A percentile compares a stretch with the other conserved stretches of the same genome.
phyloP scores from a whole-genome alignment of 2,113 vertebrate species.

The Mesoclemmys tuberculata region DNA sequence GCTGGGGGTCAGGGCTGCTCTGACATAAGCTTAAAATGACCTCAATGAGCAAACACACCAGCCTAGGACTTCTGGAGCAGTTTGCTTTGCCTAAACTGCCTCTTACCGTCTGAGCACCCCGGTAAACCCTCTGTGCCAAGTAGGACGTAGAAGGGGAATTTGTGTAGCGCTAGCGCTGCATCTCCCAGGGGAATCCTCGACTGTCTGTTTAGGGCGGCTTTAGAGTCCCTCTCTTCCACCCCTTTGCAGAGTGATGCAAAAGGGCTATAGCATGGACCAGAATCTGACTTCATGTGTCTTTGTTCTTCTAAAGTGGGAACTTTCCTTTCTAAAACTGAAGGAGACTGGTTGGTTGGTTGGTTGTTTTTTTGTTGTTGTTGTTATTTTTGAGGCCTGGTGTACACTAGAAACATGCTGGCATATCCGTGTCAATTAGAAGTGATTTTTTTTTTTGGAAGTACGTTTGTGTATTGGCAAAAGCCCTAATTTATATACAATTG shows the following conservation, averaged over 20 bases:
- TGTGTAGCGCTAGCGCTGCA: neutral
- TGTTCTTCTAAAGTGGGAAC: neutral
- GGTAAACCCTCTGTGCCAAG: neutral
- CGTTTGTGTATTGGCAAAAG: neutral
- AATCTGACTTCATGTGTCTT: neutral
- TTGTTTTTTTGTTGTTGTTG: too few species aligned
- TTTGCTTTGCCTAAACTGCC: neutral
- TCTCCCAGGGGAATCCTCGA: neutral
- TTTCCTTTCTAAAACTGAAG: neutral
- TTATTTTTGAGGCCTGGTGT: neutral
- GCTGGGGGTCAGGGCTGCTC: neutral
- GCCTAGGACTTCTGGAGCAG: neutral
- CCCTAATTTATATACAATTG: neutral
- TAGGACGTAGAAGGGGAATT: neutral
- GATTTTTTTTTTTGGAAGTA: neutral
- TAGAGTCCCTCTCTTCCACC: fast-evolving
- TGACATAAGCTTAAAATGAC: neutral
- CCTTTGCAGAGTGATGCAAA: neutral
- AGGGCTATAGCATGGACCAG: neutral
- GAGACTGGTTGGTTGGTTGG: too few species aligned
- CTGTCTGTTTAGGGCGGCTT: neutral
- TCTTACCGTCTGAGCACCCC: neutral
- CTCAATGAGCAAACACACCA: neutral
- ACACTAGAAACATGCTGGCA: neutral
- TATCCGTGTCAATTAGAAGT: neutral